These are phyloP conservation scores for Mormyrops boulengeri DNA, from an alignment of 2,797 vertebrate genomes.

Conservation along the genomic window DNA sequence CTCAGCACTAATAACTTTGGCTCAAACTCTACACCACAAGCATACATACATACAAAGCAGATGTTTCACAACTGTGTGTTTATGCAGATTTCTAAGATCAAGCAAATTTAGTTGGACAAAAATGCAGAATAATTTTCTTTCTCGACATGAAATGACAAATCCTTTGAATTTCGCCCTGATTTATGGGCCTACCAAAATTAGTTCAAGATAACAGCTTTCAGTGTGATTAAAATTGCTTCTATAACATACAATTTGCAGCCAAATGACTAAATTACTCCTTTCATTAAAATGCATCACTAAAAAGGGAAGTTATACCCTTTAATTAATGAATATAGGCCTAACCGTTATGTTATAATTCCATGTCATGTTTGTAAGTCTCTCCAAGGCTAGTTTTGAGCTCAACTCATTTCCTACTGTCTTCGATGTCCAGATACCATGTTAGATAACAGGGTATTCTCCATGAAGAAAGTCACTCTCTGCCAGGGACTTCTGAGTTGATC, in stretches of 20 bases:
- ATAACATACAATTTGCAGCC: not conserved
- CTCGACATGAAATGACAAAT: not conserved
- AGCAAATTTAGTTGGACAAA: not conserved
- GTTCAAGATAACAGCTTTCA: not conserved
- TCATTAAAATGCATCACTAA: not conserved
- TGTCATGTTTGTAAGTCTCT: conserved; percentile 39
- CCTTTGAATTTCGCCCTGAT: not conserved
- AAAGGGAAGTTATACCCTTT: conserved; percentile 30
- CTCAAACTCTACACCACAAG: not conserved
- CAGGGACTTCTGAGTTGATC: not conserved
- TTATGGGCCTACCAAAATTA: not conserved
- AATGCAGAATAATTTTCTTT: not conserved
- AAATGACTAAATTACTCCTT: not conserved
- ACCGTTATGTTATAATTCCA: conserved; percentile 26
- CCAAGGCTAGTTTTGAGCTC: conserved; percentile 35
- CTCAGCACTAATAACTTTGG: not conserved
- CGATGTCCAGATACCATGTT: not conserved
- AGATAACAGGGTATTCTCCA: not conserved
- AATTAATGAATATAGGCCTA: conserved; percentile 32
- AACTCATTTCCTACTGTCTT: conserved; percentile 11
- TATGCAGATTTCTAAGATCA: not conserved
- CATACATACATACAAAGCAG: not conserved
- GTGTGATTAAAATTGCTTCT: not conserved
- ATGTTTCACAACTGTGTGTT: not conserved
- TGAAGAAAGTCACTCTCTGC: not conserved